Evolutionary conservation across 2,113 vertebrate genomes (phyloP).

Genomic region (Zapornia atra): DNA sequence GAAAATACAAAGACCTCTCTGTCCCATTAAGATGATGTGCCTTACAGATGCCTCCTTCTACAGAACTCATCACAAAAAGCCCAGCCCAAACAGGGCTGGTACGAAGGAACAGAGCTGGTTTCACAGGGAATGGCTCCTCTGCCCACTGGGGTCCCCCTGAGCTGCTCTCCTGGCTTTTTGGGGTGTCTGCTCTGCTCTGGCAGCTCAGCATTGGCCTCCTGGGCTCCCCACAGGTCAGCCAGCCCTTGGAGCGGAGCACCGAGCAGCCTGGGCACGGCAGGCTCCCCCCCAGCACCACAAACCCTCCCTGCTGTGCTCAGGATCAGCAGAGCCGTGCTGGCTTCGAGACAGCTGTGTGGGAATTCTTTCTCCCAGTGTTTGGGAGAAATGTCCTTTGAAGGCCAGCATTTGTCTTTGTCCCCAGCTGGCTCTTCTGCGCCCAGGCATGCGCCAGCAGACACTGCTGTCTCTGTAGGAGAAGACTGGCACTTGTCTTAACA

Average conservation of each 20-base stretch:
- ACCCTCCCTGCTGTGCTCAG: rapidly evolving
- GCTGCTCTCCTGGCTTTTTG: neutral
- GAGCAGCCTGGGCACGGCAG: neutral
- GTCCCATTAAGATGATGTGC: neutral
- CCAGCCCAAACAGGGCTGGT: no score
- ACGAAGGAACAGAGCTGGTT: rapidly evolving
- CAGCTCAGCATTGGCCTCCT: rapidly evolving
- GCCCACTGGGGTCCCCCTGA: rapidly evolving
- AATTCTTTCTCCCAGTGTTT: rapidly evolving
- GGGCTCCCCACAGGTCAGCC: rapidly evolving
- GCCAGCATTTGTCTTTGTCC: neutral
- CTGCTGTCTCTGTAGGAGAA: neutral
- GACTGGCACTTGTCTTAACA: neutral
- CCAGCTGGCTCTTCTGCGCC: neutral
- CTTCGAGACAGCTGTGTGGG: rapidly evolving
- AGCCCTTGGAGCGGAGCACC: rapidly evolving
- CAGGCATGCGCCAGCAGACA: neutral
- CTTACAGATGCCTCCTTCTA: neutral
- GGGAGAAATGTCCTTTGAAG: neutral
- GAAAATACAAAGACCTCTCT: neutral
- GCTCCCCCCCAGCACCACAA: rapidly evolving
- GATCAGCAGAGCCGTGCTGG: rapidly evolving
- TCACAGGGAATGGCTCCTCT: neutral
- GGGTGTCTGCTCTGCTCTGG: neutral
- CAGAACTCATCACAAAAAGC: neutral